Percentiles rank a stretch among this genome's conserved stretches.
Conservation (phyloP, 2,113 vertebrate genomes). For the Thamnophis sirtalis region DNA sequence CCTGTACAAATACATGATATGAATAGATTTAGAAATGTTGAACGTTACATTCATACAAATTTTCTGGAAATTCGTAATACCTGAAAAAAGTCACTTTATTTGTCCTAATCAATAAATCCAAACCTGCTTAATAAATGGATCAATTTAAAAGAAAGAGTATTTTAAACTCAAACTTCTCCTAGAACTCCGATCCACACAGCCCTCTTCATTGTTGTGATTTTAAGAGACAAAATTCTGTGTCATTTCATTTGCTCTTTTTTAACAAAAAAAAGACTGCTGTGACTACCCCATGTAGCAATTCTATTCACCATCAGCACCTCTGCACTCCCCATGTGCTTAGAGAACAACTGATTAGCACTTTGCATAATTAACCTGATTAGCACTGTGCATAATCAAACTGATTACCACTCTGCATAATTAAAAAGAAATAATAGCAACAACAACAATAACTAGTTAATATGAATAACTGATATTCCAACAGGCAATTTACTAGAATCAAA, state of each 20-base stretch:
- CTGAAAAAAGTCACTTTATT: slow-evolving; percentile 48
- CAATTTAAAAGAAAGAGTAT: slow-evolving; percentile 47
- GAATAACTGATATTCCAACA: slow-evolving; percentile 75
- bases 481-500: slow-evolving; percentile 66
- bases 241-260: slow-evolving; percentile 72
- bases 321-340: slow-evolving; percentile 80
- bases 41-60: background rate
- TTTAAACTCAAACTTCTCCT: slow-evolving; percentile 57
- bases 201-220: slow-evolving; percentile 44
- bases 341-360: slow-evolving; percentile 88
- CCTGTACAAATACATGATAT: background rate
- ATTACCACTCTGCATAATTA: slow-evolving; percentile 88
- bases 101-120: slow-evolving; percentile 59
- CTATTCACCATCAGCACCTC: slow-evolving; percentile 79
- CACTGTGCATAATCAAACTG: slow-evolving; percentile 87
- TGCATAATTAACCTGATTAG: slow-evolving; percentile 89
- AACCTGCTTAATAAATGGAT: slow-evolving; percentile 64
- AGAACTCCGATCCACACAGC: slow-evolving; percentile 53
- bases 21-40: background rate
- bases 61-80: slow-evolving; percentile 61
- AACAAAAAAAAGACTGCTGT: slow-evolving; percentile 78
- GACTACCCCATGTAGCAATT: slow-evolving; percentile 77
- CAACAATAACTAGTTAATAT: slow-evolving; percentile 83
- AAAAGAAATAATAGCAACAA: slow-evolving; percentile 87
- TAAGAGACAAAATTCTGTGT: slow-evolving; percentile 66